Evolutionary conservation across 2,888 invertebrate genomes (phyloP).

Genomic region (Ectemnius continuus): DNA sequence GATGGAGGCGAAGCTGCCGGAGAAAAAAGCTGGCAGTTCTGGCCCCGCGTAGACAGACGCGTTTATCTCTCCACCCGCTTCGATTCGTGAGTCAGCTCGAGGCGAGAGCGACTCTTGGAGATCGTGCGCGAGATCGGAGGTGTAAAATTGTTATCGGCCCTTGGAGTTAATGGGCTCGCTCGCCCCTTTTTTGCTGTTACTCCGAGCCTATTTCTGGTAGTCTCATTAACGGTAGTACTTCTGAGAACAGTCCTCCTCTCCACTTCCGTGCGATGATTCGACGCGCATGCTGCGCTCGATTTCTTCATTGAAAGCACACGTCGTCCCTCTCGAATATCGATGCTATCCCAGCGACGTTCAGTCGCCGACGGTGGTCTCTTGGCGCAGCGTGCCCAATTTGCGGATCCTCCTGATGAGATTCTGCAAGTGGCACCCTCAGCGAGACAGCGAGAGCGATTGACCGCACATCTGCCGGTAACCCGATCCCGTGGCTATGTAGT

Average conservation of each 20-base stretch:
- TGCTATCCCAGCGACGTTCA: conserved; percentile 7
- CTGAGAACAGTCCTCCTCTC: no score
- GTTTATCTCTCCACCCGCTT: conserved; percentile 53
- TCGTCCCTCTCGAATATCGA: conserved; percentile 34
- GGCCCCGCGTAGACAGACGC: conserved; percentile 25
- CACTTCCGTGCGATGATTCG: not conserved
- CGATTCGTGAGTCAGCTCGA: conserved; percentile 52
- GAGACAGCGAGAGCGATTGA: conserved; percentile 55
- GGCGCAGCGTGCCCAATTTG: conserved; percentile 28
- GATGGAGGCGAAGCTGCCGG: conserved; percentile 43
- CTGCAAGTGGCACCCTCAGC: conserved; percentile 33
- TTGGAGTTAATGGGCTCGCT: conserved; percentile 3
- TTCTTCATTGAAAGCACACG: conserved; percentile 30
- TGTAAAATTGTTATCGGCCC: conserved; percentile 52
- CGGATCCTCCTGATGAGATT: conserved; percentile 43
- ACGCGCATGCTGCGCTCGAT: not conserved
- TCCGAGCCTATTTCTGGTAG: conserved; percentile 2
- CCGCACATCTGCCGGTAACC: conserved; percentile 47
- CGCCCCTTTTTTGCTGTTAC: conserved; percentile 1
- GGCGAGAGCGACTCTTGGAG: conserved; percentile 18
- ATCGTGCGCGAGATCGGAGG: conserved; percentile 49
- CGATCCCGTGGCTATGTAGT: conserved; percentile 54
- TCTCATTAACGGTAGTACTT: conserved; percentile 1
- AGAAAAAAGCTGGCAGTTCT: conserved; percentile 25
- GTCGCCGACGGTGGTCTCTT: conserved; percentile 27